Percentiles rank a stretch among this genome's conserved stretches.
phyloP scores from a whole-genome alignment of 2,888 invertebrate species.

The Euzophera pinguis region DNA sequence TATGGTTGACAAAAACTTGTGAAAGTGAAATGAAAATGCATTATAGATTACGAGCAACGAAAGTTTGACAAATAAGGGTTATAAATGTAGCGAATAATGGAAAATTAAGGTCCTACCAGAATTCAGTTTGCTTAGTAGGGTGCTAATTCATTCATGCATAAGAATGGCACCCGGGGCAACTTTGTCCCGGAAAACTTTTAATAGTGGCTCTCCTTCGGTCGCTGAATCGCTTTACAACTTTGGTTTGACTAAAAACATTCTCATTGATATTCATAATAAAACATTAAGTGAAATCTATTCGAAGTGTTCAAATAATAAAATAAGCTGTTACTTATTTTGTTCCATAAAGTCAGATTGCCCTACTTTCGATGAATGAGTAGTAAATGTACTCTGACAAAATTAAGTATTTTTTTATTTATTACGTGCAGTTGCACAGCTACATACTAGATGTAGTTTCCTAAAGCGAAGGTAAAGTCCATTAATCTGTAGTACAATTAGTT shows the following conservation, averaged over 20 bases:
- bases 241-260: constrained; percentile 17
- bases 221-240: constrained; percentile 37
- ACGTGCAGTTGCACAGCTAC: no score
- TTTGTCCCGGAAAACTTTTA: constrained; percentile 43
- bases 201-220: constrained; percentile 40
- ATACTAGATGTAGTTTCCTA: no score
- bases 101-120: constrained; percentile 19
- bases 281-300: constrained; percentile 8
- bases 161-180: constrained; percentile 35
- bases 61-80: background rate
- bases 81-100: constrained; percentile 7
- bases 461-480: no score
- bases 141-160: constrained; percentile 51
- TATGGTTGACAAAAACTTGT: no score
- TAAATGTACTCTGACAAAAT: no score
- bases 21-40: no score
- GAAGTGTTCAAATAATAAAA: constrained; percentile 1
- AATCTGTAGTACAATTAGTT: no score
- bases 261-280: constrained; percentile 16
- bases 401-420: no score
- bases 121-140: constrained; percentile 25
- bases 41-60: no score
- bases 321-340: no score
- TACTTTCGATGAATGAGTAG: no score
- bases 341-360: no score